A percentile compares a stretch with the other conserved stretches of the same genome.
Evolutionary conservation across 2,888 invertebrate species (phyloP).

Genomic region (Thera obeliscata): DNA sequence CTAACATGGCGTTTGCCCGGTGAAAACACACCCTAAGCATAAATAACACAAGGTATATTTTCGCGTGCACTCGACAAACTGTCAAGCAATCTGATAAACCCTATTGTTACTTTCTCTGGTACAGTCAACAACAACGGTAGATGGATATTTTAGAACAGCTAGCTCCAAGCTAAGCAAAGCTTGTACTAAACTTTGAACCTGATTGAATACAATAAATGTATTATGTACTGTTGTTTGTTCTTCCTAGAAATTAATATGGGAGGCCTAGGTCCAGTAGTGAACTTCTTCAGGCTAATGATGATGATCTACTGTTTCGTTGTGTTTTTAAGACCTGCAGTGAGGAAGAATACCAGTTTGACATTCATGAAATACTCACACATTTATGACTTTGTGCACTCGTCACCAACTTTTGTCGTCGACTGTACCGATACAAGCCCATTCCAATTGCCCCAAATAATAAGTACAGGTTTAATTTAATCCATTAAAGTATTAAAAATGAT

Average conservation of each 20-base stretch:
- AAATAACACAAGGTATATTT: conserved; percentile 5
- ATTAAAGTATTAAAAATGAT: conserved; percentile 31
- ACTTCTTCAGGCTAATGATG: too few species aligned
- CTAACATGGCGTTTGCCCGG: too few species aligned
- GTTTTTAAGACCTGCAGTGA: too few species aligned
- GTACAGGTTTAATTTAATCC: conserved; percentile 45
- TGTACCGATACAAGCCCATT: conserved; percentile 38
- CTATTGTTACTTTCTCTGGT: conserved; percentile 30
- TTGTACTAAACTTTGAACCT: too few species aligned
- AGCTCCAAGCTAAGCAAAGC: too few species aligned
- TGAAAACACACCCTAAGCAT: neutral
- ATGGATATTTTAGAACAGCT: neutral
- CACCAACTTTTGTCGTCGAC: conserved; percentile 22
- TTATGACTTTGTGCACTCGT: neutral
- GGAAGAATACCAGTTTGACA: too few species aligned
- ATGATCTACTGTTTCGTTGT: too few species aligned
- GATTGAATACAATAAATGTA: too few species aligned
- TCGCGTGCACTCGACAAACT: conserved; percentile 25
- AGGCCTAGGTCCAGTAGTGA: too few species aligned
- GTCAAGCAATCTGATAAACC: conserved; percentile 35
- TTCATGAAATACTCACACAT: too few species aligned
- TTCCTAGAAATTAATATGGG: too few species aligned
- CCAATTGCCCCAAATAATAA: conserved; percentile 50
- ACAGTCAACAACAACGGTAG: neutral
- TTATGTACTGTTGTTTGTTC: too few species aligned